Evolutionary conservation across 2,888 invertebrate genomes (phyloP).

Genomic region (Aphidoletes aphidimyza): DNA sequence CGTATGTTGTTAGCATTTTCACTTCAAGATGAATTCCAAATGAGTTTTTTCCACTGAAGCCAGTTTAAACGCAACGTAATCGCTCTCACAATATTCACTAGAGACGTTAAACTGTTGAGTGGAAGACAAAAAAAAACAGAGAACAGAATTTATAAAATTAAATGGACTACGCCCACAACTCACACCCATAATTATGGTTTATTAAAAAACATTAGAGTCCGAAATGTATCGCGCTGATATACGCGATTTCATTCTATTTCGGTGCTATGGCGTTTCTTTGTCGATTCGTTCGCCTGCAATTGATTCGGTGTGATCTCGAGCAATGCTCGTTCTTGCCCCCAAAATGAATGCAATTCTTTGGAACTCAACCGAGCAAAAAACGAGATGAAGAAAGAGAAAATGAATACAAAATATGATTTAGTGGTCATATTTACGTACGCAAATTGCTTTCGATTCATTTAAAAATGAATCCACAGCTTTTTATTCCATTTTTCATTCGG

Average conservation of each 20-base stretch:
- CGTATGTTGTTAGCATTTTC: neutral
- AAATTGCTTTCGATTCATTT: slow-evolving; percentile 15
- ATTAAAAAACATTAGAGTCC: slow-evolving; percentile 41
- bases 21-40: slow-evolving; percentile 1
- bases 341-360: slow-evolving; percentile 3
- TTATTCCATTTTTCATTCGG: too few species aligned
- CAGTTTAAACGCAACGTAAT: too few species aligned
- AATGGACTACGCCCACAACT: slow-evolving; percentile 49
- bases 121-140: neutral
- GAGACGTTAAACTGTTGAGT: too few species aligned
- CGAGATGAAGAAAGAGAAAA: neutral
- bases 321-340: neutral
- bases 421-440: neutral
- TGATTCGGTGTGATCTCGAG: neutral
- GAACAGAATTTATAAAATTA: slow-evolving; percentile 26
- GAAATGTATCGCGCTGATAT: slow-evolving; percentile 30
- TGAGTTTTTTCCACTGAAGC: neutral
- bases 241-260: neutral
- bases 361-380: neutral
- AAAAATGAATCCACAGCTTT: neutral
- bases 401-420: slow-evolving; percentile 30
- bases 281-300: neutral
- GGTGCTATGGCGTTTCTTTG: neutral
- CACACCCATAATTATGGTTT: slow-evolving; percentile 51
- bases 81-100: neutral